These are phyloP conservation scores for Pipa parva DNA, from an alignment of 2,113 vertebrate species.

Conservation along the genomic window DNA sequence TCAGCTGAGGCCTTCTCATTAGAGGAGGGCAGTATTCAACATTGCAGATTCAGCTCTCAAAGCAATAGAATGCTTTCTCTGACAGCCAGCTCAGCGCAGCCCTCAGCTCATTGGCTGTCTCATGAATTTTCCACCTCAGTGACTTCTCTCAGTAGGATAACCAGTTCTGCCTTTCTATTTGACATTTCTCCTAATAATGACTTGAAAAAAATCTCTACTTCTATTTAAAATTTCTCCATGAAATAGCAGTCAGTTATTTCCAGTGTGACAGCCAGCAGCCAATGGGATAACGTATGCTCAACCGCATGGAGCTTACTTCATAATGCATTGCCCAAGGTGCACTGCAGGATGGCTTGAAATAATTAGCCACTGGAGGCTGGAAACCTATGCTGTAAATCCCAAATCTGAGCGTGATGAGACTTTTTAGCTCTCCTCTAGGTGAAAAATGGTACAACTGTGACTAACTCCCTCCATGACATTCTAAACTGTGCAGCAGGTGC, in stretches of 20 bases:
- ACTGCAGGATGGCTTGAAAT: slow-evolving; percentile 56
- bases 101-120: slow-evolving; percentile 40
- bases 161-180: slow-evolving; percentile 53
- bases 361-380: slow-evolving; percentile 61
- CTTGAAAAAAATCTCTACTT: slow-evolving; percentile 58
- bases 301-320: slow-evolving; percentile 55
- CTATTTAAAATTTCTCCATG: slow-evolving; percentile 55
- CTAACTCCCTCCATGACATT: slow-evolving; percentile 47
- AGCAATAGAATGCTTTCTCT: slow-evolving; percentile 51
- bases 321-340: slow-evolving; percentile 57
- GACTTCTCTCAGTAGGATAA: slow-evolving; percentile 55
- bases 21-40: slow-evolving; percentile 47
- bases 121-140: slow-evolving; percentile 57
- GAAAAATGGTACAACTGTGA: slow-evolving; percentile 52
- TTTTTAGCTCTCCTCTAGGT: slow-evolving; percentile 50
- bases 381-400: slow-evolving; percentile 53
- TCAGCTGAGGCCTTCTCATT: slow-evolving; percentile 46
- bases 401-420: slow-evolving; percentile 43
- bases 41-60: slow-evolving; percentile 45
- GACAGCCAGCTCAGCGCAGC: slow-evolving; percentile 49
- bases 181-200: slow-evolving; percentile 62
- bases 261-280: slow-evolving; percentile 52
- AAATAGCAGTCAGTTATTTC: slow-evolving; percentile 54
- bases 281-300: slow-evolving; percentile 55
- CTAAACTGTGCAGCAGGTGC: slow-evolving; percentile 45